A percentile compares a stretch with the other conserved stretches of the same genome.
Evolutionary conservation across 2,888 invertebrate species (phyloP).

Genomic region (Calliopum simillimum): DNA sequence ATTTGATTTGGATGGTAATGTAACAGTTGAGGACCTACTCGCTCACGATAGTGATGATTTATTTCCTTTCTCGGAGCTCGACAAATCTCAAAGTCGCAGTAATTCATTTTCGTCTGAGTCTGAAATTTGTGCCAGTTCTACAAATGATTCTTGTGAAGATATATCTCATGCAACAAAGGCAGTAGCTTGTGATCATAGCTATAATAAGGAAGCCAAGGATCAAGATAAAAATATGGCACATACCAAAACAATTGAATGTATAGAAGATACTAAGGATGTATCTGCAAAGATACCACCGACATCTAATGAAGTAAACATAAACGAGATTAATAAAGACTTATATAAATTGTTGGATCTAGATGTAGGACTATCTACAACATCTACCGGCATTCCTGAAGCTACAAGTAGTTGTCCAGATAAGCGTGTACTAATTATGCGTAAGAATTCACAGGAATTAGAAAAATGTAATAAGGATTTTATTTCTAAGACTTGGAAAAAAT

Average conservation of each 20-base stretch:
- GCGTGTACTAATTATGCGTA: too few relatives aligned
- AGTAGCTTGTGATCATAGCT: constrained; percentile 34
- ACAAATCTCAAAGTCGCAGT: constrained; percentile 31
- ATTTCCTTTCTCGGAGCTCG: constrained; percentile 32
- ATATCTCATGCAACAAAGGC: constrained; percentile 11
- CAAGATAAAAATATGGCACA: not conserved
- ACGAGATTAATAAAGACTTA: too few relatives aligned
- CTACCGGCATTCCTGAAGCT: not conserved
- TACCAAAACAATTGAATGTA: not conserved
- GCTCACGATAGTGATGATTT: constrained; percentile 28
- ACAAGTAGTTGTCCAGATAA: not conserved
- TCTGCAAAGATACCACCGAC: not conserved
- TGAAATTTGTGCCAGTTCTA: constrained; percentile 10
- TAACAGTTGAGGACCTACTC: constrained; percentile 30
- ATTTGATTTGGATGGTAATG: constrained; percentile 31
- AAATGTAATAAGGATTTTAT: too few relatives aligned
- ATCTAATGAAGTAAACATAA: not conserved
- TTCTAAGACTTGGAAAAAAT: too few relatives aligned
- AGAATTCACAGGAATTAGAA: too few relatives aligned
- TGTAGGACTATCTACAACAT: not conserved
- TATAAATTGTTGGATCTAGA: too few relatives aligned
- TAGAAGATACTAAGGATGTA: too few relatives aligned
- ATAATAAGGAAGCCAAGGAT: constrained; percentile 24
- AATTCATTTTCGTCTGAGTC: constrained; percentile 31
- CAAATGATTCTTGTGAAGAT: not conserved